These are phyloP conservation scores for Anagrus nilaparvatae DNA, from an alignment of 1,140 invertebrate genomes.

Conservation along the genomic window DNA sequence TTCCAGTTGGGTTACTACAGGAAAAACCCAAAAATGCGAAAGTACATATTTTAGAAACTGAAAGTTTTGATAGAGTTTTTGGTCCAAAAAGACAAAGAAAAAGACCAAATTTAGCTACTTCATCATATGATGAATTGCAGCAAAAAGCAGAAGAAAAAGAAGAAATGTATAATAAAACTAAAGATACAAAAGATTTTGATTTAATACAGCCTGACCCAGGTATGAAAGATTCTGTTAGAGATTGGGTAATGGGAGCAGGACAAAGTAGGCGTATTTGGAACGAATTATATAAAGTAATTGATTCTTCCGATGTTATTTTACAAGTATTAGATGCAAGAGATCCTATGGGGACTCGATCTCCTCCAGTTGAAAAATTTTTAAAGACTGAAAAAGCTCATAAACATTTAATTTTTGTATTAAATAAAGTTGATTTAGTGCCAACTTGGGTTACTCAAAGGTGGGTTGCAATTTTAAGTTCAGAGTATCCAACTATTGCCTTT, in stretches of 20 bases:
- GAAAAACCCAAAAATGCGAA: constrained; percentile 84
- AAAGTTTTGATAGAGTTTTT: constrained; percentile 90
- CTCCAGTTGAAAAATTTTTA: constrained; percentile 76
- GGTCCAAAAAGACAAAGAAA: constrained; percentile 91
- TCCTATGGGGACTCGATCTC: constrained; percentile 89
- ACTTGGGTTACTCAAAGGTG: constrained; percentile 96
- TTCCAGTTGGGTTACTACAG: constrained; percentile 90
- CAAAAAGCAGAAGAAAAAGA: constrained; percentile 57
- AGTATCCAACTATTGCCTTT: constrained; percentile 97
- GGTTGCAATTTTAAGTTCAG: constrained; percentile 84
- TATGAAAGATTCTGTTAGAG: constrained; percentile 59
- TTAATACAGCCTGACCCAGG: constrained; percentile 74
- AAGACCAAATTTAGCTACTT: constrained; percentile 70
- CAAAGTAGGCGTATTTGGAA: constrained; percentile 98
- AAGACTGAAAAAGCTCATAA: constrained; percentile 69
- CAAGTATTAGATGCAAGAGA: constrained; percentile 92
- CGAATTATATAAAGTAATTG: constrained; percentile 98
- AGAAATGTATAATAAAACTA: constrained; percentile 66
- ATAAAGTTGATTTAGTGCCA: constrained; percentile 91
- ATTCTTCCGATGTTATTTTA: constrained; percentile 94
- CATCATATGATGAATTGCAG: constrained; percentile 60
- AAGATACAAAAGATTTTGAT: constrained; percentile 66
- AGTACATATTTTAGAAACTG: constrained; percentile 91
- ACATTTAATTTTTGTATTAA: constrained; percentile 57
- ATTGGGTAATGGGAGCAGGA: constrained; percentile 85